Percentiles rank a stretch among this genome's conserved stretches.
Conservation (phyloP, 2,888 invertebrate species). For the Tinea trinotella region DNA sequence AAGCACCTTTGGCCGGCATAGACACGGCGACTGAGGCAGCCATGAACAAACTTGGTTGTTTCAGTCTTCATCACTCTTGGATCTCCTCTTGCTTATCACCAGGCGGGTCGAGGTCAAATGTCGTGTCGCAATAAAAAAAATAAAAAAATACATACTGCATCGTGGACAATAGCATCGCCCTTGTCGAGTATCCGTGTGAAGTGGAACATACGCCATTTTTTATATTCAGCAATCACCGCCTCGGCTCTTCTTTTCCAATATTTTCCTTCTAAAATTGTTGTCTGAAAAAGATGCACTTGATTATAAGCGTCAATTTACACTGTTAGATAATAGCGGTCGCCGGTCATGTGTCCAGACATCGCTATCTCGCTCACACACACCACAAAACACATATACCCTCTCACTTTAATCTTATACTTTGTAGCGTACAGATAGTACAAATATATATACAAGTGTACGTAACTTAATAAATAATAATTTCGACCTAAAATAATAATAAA, state of each 20-base stretch:
- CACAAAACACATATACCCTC: neutral
- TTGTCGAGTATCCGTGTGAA: constrained; percentile 84
- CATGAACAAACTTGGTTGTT: too few relatives aligned
- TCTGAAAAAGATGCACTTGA: constrained; percentile 69
- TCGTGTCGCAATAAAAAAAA: too few relatives aligned
- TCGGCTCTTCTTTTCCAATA: constrained; percentile 99
- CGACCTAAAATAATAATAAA: too few relatives aligned
- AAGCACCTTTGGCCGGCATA: too few relatives aligned
- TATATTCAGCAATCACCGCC: constrained; percentile 98
- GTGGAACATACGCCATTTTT: constrained; percentile 97
- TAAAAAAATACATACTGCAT: constrained; percentile 78
- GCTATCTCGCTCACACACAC: neutral
- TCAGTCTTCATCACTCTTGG: too few relatives aligned
- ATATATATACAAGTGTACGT: neutral
- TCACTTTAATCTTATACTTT: neutral
- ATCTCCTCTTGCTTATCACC: too few relatives aligned
- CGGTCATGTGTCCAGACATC: neutral
- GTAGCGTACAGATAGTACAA: neutral
- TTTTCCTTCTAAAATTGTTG: constrained; percentile 98
- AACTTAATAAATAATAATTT: neutral
- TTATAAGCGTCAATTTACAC: neutral
- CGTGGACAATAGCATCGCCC: constrained; percentile 80
- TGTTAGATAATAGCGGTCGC: neutral
- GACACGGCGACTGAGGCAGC: too few relatives aligned
- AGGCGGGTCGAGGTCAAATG: too few relatives aligned